These are phyloP conservation scores for Knipowitschia caucasica DNA, from an alignment of 2,797 vertebrate species.

Conservation along the genomic window DNA sequence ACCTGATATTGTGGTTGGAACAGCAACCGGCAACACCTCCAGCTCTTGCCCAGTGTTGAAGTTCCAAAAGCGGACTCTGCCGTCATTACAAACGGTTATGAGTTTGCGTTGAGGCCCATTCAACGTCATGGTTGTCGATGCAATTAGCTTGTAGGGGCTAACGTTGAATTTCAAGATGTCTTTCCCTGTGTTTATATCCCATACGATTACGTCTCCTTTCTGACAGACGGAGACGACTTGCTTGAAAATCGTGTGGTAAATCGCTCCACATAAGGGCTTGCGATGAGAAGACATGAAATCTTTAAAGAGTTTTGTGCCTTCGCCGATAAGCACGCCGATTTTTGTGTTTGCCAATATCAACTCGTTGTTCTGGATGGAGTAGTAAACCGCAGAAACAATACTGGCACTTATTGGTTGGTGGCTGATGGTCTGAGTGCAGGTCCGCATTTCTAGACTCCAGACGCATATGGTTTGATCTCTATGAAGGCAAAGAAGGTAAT, in stretches of 20 bases:
- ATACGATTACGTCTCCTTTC: conserved; percentile 11
- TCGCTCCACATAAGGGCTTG: conserved; percentile 4
- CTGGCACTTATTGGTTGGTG: accelerated
- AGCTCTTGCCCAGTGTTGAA: conserved; percentile 14
- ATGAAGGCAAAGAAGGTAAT: background rate
- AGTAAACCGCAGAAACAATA: conserved; percentile 5
- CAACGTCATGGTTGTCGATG: conserved; percentile 2
- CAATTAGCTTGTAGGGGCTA: accelerated
- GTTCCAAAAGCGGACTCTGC: conserved; percentile 25
- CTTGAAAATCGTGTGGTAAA: conserved; percentile 19
- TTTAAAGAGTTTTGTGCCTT: conserved; percentile 23
- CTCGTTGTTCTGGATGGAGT: conserved; percentile 20
- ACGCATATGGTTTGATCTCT: conserved; percentile 10
- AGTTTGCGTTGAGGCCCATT: conserved; percentile 7
- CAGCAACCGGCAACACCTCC: accelerated
- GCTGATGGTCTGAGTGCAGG: conserved; percentile 12
- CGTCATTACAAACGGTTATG: conserved; percentile 9
- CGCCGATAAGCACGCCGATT: conserved; percentile 17
- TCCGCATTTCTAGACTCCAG: background rate
- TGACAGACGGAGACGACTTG: conserved; percentile 22
- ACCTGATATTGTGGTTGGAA: conserved; percentile 4
- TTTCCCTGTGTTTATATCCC: conserved; percentile 13
- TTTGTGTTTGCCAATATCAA: conserved; percentile 13
- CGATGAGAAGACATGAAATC: background rate
- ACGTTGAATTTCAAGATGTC: conserved; percentile 7